Conservation (phyloP, 2,797 vertebrate genomes). For the Notoglanidium macrostoma region DNA sequence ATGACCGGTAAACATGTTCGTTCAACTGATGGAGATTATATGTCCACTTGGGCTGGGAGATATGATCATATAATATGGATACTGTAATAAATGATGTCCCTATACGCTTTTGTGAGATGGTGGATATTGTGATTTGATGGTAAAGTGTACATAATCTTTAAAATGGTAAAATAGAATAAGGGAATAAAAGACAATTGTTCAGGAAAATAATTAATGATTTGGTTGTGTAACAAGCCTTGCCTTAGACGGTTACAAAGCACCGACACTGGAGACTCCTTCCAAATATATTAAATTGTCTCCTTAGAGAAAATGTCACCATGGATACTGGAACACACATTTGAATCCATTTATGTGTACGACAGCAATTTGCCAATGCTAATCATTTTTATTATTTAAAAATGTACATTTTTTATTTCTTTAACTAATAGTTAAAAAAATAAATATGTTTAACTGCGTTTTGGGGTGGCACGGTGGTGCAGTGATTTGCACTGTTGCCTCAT, state of each 20-base stretch:
- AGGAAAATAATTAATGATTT: background rate
- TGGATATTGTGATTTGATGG: background rate
- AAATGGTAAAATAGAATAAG: background rate
- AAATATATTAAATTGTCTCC: background rate
- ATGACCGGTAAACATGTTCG: background rate
- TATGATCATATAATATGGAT: background rate
- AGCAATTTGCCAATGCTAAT: background rate
- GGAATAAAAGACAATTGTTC: background rate
- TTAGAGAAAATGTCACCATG: background rate
- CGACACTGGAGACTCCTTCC: background rate
- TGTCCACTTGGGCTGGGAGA: background rate
- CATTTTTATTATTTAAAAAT: background rate
- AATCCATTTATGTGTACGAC: background rate
- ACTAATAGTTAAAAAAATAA: too few relatives aligned
- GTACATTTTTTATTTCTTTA: background rate
- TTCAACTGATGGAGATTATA: background rate
- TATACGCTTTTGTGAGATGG: background rate
- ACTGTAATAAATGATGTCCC: background rate
- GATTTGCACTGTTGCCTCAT: too few relatives aligned
- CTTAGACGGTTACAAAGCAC: background rate
- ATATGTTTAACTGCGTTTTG: too few relatives aligned
- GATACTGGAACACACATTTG: background rate
- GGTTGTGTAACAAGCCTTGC: too few relatives aligned
- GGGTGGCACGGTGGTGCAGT: too few relatives aligned
- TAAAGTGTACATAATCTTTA: background rate